Evolutionary conservation across 2,113 vertebrate genomes (phyloP), one percentile per base, ranked within the genome.

Genomic region (Emydura subglobosa): DNA sequence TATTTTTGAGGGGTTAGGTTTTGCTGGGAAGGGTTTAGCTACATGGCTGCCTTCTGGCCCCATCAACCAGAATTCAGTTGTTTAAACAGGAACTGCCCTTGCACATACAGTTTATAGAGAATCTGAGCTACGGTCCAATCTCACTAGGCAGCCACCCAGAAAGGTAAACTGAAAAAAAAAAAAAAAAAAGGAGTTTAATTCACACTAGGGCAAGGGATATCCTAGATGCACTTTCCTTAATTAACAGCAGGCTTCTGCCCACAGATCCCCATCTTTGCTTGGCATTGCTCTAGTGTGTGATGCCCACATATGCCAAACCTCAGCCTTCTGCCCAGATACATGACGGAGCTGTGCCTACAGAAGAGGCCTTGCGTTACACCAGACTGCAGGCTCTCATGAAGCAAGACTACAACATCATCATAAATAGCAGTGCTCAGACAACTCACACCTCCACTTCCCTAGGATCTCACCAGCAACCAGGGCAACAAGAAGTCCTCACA

Each of bases 401-500:
- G 29, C 53, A 78, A 87, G 74, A 2, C 31, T 89, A 51, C 61
- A 76, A 51, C 61, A 76, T 49, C 24, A 61, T 1, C 54, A 12
- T 13, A 84, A 81, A 8, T 1, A 88, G 51, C 79, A 84, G 25
- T 79, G 39, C 10, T 39, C 65, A 80, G 80, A 34, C 59, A 85
- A 57, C 82, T 53, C 72, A 19, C 1, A 4, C 9, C 27, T 59
- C 42, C 0, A 0, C 21, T 44, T 81, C 42, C 59, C 80, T 79
- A 42, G 49, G 29, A 31, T 55, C 24, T 87, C 91, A 54, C 74
- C 51, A 34, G 47, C 39, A 93, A 54, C 27, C 31, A 0, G 0
- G 1, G 27, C 4, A 88, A 85, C 0, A 0, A 86, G 79, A 78
- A 29, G n/a, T 83, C 82, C 31, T 92, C 82, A 76, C 0, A 0